Percentiles rank a stretch among this genome's conserved stretches.
Evolutionary conservation across 1,140 invertebrate species (phyloP).

Genomic region (Brachionus manjavacas): DNA sequence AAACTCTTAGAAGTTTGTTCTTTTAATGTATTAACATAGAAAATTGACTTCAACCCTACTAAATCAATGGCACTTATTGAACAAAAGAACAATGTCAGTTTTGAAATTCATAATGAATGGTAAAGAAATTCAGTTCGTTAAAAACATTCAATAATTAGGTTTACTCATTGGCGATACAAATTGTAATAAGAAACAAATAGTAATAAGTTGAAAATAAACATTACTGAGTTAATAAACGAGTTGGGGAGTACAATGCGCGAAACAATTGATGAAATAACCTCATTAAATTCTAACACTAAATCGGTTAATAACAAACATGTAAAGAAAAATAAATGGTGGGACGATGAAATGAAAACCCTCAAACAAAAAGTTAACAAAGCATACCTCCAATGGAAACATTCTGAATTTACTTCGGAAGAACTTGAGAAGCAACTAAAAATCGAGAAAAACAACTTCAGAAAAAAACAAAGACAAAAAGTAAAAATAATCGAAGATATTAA

Average conservation of each 20-base stretch:
- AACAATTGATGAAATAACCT: background rate
- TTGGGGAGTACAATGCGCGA: background rate
- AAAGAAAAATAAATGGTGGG: background rate
- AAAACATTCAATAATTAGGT: too few relatives aligned
- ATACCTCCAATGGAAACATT: background rate
- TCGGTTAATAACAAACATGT: background rate
- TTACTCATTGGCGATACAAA: too few relatives aligned
- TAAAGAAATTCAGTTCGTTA: too few relatives aligned
- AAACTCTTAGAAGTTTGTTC: too few relatives aligned
- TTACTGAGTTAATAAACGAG: background rate
- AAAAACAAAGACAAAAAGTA: background rate
- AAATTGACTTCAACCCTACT: too few relatives aligned
- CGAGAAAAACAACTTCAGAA: background rate
- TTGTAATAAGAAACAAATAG: too few relatives aligned
- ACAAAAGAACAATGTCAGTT: too few relatives aligned
- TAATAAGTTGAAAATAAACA: background rate
- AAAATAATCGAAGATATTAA: background rate
- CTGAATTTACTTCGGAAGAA: background rate
- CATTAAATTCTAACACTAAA: too few relatives aligned
- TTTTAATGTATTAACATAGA: too few relatives aligned
- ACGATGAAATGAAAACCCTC: background rate
- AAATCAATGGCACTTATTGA: too few relatives aligned
- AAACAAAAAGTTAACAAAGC: background rate
- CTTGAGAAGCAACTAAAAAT: background rate
- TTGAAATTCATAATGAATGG: too few relatives aligned